Evolutionary conservation across 1,140 invertebrate genomes (phyloP).

Genomic region (Ganaspis sp.): DNA sequence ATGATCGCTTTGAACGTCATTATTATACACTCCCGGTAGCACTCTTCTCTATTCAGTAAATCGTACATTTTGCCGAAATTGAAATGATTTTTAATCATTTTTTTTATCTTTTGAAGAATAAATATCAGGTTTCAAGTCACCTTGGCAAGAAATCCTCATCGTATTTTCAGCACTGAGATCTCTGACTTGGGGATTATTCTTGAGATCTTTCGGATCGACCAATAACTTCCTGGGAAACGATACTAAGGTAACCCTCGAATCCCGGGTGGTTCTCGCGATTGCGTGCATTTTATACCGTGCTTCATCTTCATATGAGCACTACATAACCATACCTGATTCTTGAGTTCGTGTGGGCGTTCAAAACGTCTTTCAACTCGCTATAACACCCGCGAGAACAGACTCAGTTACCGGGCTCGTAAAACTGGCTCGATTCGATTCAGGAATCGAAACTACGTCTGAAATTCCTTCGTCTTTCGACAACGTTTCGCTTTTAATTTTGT

Average conservation of each 20-base stretch:
- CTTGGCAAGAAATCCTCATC: neutral
- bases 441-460: neutral
- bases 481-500: neutral
- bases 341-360: neutral
- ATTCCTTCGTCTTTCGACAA: neutral
- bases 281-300: conserved; percentile 19
- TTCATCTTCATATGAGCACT: conserved; percentile 25
- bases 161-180: neutral
- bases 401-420: conserved; percentile 16
- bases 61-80: neutral
- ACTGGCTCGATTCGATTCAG: neutral
- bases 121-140: too few relatives aligned
- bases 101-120: too few relatives aligned
- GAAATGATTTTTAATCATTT: too few relatives aligned
- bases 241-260: conserved; percentile 13
- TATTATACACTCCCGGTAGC: conserved; percentile 54
- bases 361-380: conserved; percentile 20
- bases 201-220: neutral
- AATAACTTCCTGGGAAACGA: conserved; percentile 27
- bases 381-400: conserved; percentile 30
- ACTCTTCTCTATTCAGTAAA: neutral
- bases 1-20: conserved; percentile 66
- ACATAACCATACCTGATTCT: neutral
- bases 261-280: conserved; percentile 16
- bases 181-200: neutral